These are phyloP conservation scores for Netelia fuscicornis DNA, from an alignment of 2,888 invertebrate species.

Conservation along the genomic window DNA sequence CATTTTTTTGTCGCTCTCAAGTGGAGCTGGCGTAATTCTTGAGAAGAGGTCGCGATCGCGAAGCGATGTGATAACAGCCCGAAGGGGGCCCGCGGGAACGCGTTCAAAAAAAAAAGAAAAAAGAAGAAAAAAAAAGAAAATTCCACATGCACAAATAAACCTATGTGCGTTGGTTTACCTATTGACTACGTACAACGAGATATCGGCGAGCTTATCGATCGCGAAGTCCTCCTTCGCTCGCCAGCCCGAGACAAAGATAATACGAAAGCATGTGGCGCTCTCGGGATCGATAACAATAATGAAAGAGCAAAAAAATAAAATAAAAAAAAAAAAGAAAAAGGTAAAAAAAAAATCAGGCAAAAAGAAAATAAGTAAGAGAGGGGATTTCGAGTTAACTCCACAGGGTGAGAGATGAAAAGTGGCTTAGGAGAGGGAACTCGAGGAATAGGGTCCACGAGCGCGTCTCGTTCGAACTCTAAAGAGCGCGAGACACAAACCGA, in stretches of 20 bases:
- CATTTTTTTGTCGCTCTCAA: conserved; percentile 31
- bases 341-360: not conserved
- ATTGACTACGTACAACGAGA: conserved; percentile 21
- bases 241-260: conserved; percentile 34
- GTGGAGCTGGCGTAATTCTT: conserved; percentile 37
- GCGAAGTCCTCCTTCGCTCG: conserved; percentile 42
- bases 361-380: not conserved
- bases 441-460: not conserved
- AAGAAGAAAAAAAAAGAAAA: not conserved
- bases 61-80: conserved; percentile 42
- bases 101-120: not conserved
- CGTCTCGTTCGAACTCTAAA: not conserved
- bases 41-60: conserved; percentile 32
- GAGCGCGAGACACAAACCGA: not conserved
- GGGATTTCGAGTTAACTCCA: not conserved
- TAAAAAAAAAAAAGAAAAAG: not conserved
- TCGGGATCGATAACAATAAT: conserved; percentile 4
- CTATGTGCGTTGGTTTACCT: not conserved
- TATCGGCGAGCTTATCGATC: conserved; percentile 59
- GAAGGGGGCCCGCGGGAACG: conserved; percentile 36
- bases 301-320: not conserved
- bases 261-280: not conserved
- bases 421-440: not conserved
- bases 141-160: not conserved
- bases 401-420: not conserved